These are phyloP conservation scores for Aphodius granarius DNA, from an alignment of 2,888 invertebrate species.

Conservation along the genomic window DNA sequence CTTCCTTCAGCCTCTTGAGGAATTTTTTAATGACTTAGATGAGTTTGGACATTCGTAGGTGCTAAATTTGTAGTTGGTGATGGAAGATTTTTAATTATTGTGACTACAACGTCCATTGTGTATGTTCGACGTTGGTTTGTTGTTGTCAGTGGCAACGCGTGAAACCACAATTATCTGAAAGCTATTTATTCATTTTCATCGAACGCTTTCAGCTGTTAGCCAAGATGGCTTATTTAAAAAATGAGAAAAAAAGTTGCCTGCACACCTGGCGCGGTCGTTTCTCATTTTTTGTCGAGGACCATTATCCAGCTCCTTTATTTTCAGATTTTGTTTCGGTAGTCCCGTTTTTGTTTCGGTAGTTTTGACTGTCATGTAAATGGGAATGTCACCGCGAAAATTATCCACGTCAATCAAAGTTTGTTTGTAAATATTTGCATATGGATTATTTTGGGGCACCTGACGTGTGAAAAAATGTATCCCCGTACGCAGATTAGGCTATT, in stretches of 20 bases:
- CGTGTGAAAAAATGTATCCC: background rate
- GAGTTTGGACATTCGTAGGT: too few species aligned
- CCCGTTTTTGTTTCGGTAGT: background rate
- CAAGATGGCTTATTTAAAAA: background rate
- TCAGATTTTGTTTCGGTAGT: too few species aligned
- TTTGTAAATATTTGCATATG: background rate
- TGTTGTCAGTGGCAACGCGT: background rate
- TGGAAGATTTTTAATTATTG: background rate
- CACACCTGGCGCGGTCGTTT: background rate
- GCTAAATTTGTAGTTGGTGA: too few species aligned
- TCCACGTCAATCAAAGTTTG: slow-evolving; percentile 35
- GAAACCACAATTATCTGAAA: background rate
- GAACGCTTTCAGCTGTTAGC: background rate
- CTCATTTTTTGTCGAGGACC: background rate
- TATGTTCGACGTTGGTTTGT: background rate
- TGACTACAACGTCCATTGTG: background rate
- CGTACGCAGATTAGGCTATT: background rate
- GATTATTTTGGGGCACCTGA: background rate
- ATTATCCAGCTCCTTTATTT: too few species aligned
- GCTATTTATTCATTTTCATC: background rate
- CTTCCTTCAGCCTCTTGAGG: too few species aligned
- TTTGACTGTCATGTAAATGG: background rate
- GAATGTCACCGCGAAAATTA: slow-evolving; percentile 34
- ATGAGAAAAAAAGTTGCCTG: background rate
- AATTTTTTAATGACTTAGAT: too few species aligned